Conservation (phyloP, 2,113 vertebrate species). For the Oryzias melastigma region DNA sequence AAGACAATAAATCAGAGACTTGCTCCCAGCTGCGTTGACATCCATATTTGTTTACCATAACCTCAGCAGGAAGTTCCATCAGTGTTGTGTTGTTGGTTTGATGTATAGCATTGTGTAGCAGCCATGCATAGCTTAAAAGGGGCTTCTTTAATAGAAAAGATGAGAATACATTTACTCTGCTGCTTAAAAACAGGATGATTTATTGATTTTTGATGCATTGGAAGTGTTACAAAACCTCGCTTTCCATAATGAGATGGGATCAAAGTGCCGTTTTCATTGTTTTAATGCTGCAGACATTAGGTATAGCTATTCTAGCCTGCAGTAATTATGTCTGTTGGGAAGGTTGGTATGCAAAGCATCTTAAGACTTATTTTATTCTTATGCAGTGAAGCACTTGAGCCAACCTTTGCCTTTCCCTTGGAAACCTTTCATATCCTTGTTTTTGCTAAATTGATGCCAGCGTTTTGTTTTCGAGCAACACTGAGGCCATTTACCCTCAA, state of each 20-base stretch:
- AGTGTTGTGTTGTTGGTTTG: slow-evolving; percentile 49
- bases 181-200: slow-evolving; percentile 24
- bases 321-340: slow-evolving; percentile 46
- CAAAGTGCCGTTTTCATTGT: slow-evolving; percentile 13
- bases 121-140: slow-evolving; percentile 35
- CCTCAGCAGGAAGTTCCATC: slow-evolving; percentile 47
- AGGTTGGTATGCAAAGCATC: slow-evolving; percentile 55
- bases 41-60: slow-evolving; percentile 40
- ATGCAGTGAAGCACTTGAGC: slow-evolving; percentile 51
- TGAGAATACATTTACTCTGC: slow-evolving; percentile 5
- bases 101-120: slow-evolving; percentile 49
- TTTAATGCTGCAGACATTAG: slow-evolving; percentile 15
- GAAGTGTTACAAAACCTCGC: slow-evolving; percentile 6
- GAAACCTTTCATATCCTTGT: slow-evolving; percentile 51
- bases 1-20: slow-evolving; percentile 42
- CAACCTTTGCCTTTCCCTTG: slow-evolving; percentile 48
- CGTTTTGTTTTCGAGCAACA: slow-evolving; percentile 19
- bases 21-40: slow-evolving; percentile 53
- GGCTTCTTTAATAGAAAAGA: slow-evolving; percentile 13
- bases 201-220: slow-evolving; percentile 19
- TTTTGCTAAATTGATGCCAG: slow-evolving; percentile 57
- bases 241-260: slow-evolving; percentile 13
- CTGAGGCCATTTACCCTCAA: slow-evolving; percentile 37
- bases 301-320: slow-evolving; percentile 18
- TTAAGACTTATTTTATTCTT: slow-evolving; percentile 48